Evolutionary conservation across 1,140 invertebrate species (phyloP).

Genomic region (Capitella teleta): DNA sequence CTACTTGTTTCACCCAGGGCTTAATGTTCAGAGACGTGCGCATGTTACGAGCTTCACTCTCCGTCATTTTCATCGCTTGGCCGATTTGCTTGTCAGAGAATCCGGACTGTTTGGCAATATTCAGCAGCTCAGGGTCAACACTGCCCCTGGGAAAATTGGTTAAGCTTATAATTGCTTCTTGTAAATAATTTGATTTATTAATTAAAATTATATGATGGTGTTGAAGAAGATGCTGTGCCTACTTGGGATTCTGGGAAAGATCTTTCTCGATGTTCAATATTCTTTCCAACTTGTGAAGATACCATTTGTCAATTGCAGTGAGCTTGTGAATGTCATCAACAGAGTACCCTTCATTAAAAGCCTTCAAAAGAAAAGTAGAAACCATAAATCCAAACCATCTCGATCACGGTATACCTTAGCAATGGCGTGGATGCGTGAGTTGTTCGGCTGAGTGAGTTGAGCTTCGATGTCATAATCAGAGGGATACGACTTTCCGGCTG

Average conservation of each 20-base stretch:
- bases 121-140: constrained; percentile 37
- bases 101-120: constrained; percentile 81
- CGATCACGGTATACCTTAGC: constrained; percentile 17
- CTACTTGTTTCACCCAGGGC: constrained; percentile 87
- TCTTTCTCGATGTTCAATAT: constrained; percentile 54
- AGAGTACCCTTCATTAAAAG: constrained; percentile 63
- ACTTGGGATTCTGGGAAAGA: neutral
- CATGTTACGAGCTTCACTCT: constrained; percentile 39
- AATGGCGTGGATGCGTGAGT: constrained; percentile 24
- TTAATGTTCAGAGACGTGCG: constrained; percentile 47
- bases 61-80: constrained; percentile 65
- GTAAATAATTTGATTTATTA: no score
- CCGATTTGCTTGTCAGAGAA: constrained; percentile 98
- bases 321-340: constrained; percentile 76
- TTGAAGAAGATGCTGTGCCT: no score
- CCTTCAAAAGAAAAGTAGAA: constrained; percentile 29
- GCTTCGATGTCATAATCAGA: constrained; percentile 18
- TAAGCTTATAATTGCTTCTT: no score
- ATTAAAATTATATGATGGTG: no score
- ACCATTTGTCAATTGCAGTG: constrained; percentile 96
- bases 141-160: neutral
- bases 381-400: neutral
- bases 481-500: constrained; percentile 22
- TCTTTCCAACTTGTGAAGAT: constrained; percentile 86
- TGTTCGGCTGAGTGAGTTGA: constrained; percentile 19